Percentiles rank a stretch among this genome's conserved stretches.
Conservation (phyloP, 1,140 invertebrate species). For the Drosophila takahashii region DNA sequence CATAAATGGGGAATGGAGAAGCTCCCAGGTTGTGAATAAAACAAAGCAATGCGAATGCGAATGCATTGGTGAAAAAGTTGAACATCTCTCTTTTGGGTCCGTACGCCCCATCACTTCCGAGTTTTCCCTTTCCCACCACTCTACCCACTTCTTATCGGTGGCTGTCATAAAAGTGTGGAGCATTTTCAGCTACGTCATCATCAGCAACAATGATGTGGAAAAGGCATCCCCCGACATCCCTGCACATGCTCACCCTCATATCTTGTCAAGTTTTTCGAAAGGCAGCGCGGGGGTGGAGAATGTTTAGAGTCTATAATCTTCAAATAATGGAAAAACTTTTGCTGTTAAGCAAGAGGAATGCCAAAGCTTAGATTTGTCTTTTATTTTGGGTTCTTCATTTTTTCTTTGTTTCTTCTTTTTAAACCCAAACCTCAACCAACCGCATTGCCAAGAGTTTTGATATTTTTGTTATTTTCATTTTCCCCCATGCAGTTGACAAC, state of each 20-base stretch:
- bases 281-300: slow-evolving; percentile 18
- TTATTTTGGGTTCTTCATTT: slow-evolving; percentile 39
- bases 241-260: slow-evolving; percentile 42
- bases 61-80: slow-evolving; percentile 73
- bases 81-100: slow-evolving; percentile 54
- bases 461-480: slow-evolving; percentile 27
- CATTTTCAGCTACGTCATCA: slow-evolving; percentile 72
- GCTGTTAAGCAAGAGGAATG: slow-evolving; percentile 82
- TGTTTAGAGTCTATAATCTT: slow-evolving; percentile 84
- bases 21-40: neutral
- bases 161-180: slow-evolving; percentile 82
- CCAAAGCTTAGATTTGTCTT: slow-evolving; percentile 77
- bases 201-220: slow-evolving; percentile 58
- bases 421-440: neutral
- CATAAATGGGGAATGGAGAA: slow-evolving; percentile 23
- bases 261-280: slow-evolving; percentile 54
- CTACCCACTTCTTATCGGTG: slow-evolving; percentile 56
- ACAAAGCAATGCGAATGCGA: slow-evolving; percentile 64
- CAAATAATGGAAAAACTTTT: slow-evolving; percentile 84
- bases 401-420: slow-evolving; percentile 25
- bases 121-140: slow-evolving; percentile 7
- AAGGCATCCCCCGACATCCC: slow-evolving; percentile 1
- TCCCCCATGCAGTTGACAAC: slow-evolving; percentile 68
- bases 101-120: slow-evolving; percentile 16
- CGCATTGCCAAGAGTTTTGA: slow-evolving; percentile 29